Evolutionary conservation across 92 coral and sea anemone species (phyloP).

Genomic region (Palythoa grandis): DNA sequence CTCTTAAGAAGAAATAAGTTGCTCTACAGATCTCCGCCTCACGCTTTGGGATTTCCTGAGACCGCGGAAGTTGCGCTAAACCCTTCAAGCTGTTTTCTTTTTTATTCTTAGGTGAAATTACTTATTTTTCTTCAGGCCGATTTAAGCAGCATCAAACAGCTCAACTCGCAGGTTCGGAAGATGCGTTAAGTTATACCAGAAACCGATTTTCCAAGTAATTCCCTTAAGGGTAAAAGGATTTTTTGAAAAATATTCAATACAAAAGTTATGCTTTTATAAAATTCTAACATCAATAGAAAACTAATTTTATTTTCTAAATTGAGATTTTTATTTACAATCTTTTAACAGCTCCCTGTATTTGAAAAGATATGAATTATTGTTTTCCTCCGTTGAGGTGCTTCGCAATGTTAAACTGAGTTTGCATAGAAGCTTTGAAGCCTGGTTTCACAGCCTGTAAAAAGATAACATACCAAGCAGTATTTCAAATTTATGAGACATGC

Average conservation of each 20-base stretch:
- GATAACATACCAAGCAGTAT: not conserved
- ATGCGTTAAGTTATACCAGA: too few species aligned
- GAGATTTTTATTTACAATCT: not conserved
- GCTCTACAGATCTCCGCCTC: not conserved
- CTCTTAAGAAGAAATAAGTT: not conserved
- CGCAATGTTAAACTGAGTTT: not conserved
- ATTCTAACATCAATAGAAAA: not conserved
- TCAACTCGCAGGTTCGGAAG: not conserved
- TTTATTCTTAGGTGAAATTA: not conserved
- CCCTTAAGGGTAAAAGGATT: too few species aligned
- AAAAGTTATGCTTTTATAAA: not conserved
- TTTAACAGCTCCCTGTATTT: not conserved
- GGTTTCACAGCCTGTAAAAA: slow-evolving; percentile 20
- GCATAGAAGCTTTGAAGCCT: not conserved
- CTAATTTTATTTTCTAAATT: not conserved
- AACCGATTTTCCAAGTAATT: too few species aligned
- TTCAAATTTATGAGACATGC: not conserved
- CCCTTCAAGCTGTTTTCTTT: not conserved
- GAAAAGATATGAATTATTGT: not conserved
- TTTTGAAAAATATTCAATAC: not conserved
- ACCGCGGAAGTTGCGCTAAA: not conserved
- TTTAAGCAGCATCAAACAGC: not conserved
- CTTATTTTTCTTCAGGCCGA: not conserved
- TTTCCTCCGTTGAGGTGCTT: slow-evolving; percentile 32
- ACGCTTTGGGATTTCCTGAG: not conserved